A percentile compares a stretch with the other conserved stretches of the same genome.
phyloP scores from a whole-genome alignment of 2,888 invertebrate genomes.

The Cataglyphis altisquamis region DNA sequence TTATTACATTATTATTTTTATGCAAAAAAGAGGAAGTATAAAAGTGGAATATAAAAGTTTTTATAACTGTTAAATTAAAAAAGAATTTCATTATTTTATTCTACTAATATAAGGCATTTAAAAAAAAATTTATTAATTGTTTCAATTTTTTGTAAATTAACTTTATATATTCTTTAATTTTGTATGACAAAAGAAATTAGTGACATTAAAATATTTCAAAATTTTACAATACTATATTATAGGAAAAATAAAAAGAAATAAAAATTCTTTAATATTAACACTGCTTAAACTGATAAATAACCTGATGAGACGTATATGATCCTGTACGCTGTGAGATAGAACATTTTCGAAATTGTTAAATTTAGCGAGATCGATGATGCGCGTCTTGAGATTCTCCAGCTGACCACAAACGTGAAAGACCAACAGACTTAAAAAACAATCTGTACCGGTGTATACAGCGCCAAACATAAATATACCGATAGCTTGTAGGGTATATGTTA shows the following conservation, averaged over 20 bases:
- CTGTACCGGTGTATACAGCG: constrained; percentile 3
- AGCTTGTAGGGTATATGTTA: constrained; percentile 25
- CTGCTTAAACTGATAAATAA: neutral
- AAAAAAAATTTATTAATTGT: too few species aligned
- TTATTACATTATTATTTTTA: too few species aligned
- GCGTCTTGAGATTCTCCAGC: constrained; percentile 28
- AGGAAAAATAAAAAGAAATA: neutral
- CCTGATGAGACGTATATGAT: constrained; percentile 45
- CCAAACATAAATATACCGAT: neutral
- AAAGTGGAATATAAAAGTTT: too few species aligned
- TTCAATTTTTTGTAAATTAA: too few species aligned
- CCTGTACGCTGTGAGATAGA: neutral
- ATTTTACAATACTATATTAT: neutral
- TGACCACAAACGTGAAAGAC: constrained; percentile 50
- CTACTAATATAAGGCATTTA: too few species aligned
- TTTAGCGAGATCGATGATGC: neutral
- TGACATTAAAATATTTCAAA: neutral
- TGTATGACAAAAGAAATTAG: too few species aligned
- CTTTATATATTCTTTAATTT: too few species aligned
- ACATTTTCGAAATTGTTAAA: neutral
- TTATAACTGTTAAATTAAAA: too few species aligned
- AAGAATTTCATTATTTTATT: too few species aligned
- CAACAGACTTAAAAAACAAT: constrained; percentile 37
- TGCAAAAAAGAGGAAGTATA: too few species aligned
- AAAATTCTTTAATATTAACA: neutral